Evolutionary conservation across 2,113 vertebrate species (phyloP).

Genomic region (Turdus rufiventris): DNA sequence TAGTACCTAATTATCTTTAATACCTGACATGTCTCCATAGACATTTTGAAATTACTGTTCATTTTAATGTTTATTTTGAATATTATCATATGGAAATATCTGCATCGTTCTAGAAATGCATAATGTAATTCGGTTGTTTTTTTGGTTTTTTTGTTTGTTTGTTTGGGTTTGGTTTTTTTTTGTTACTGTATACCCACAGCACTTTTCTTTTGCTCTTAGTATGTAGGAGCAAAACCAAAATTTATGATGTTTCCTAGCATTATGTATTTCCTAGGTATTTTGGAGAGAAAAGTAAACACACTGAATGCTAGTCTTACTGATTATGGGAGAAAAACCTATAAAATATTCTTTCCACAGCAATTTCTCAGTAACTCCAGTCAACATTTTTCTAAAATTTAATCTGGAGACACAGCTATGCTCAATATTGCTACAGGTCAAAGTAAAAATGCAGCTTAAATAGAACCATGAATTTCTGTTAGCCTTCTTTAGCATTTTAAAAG

Average conservation of each 20-base stretch:
- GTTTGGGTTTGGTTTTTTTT: not conserved
- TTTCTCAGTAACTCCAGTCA: not conserved
- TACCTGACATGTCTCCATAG: not conserved
- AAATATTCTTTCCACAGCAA: not conserved
- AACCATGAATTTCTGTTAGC: not conserved
- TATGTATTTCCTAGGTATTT: not conserved
- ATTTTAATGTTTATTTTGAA: not conserved
- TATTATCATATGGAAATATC: not conserved
- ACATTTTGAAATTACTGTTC: not conserved
- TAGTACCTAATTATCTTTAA: not conserved
- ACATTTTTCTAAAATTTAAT: not conserved
- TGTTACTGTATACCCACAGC: not conserved
- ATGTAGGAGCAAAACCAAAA: not conserved
- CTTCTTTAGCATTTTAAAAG: not conserved
- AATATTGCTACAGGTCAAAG: not conserved
- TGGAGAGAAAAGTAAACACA: not conserved
- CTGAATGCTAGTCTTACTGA: not conserved
- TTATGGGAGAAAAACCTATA: not conserved
- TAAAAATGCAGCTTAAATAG: not conserved
- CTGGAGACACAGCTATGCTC: not conserved
- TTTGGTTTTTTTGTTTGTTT: no score
- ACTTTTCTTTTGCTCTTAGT: not conserved
- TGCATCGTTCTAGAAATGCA: not conserved
- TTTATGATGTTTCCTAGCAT: not conserved
- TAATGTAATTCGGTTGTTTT: not conserved